These are phyloP conservation scores for Zophobas morio DNA, from an alignment of 1,140 invertebrate species.

Conservation along the genomic window DNA sequence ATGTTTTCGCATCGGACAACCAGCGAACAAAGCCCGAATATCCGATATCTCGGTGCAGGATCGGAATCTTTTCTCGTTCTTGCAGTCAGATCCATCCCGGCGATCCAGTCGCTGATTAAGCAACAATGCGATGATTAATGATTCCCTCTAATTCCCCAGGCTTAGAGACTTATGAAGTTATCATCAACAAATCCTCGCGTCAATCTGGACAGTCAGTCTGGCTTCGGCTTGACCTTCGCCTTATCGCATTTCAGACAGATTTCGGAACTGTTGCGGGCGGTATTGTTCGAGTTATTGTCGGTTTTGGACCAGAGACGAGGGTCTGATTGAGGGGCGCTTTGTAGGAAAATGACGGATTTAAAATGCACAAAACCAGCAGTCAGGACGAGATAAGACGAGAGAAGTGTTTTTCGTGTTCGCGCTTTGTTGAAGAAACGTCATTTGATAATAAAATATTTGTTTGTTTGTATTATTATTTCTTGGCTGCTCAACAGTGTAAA, in stretches of 20 bases:
- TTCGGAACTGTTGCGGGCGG: background rate
- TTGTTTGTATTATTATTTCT: too few relatives aligned
- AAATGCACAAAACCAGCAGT: constrained; percentile 7
- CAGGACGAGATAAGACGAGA: background rate
- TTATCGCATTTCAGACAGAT: constrained; percentile 7
- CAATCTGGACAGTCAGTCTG: background rate
- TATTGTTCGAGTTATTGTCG: constrained; percentile 6
- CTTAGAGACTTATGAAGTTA: constrained; percentile 29
- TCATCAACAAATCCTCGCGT: constrained; percentile 20
- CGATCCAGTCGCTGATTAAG: constrained; percentile 11
- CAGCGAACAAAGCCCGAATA: too few relatives aligned
- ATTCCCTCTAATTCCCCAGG: constrained; percentile 1
- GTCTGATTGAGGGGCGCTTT: constrained; percentile 28
- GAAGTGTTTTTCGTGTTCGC: background rate
- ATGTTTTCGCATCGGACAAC: too few relatives aligned
- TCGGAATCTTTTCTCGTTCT: background rate
- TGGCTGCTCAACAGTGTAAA: too few relatives aligned
- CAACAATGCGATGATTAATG: constrained; percentile 36
- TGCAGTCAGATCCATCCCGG: background rate
- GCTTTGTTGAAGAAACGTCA: background rate
- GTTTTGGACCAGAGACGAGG: constrained; percentile 9
- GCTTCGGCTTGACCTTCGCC: constrained; percentile 11
- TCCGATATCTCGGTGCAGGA: too few relatives aligned
- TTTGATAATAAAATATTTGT: too few relatives aligned
- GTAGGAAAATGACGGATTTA: background rate